Evolutionary conservation across 2,113 vertebrate genomes (phyloP).

Genomic region (Coptodon rendalli): DNA sequence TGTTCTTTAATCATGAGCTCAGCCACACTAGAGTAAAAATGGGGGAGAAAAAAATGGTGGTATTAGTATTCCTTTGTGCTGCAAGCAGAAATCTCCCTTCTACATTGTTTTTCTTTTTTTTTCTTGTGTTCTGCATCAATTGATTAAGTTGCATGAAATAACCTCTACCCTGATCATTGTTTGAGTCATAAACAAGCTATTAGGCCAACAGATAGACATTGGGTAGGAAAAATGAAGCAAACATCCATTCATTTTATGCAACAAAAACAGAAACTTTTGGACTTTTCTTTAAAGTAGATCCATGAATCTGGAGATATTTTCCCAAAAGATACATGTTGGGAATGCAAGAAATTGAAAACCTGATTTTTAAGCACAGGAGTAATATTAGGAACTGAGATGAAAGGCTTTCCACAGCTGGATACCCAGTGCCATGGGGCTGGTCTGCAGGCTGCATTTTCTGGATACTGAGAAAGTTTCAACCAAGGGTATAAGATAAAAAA

Average conservation of each 20-base stretch:
- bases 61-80: not conserved
- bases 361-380: not conserved
- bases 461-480: not conserved
- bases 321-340: not conserved
- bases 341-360: not conserved
- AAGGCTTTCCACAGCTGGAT: not conserved
- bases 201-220: not conserved
- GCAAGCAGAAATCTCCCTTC: not conserved
- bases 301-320: not conserved
- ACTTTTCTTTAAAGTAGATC: not conserved
- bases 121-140: not conserved
- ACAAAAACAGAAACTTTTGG: not conserved
- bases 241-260: not conserved
- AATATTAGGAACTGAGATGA: not conserved
- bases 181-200: not conserved
- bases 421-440: not conserved
- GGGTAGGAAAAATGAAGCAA: not conserved
- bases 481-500: not conserved
- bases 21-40: not conserved
- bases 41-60: accelerated
- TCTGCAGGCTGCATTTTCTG: not conserved
- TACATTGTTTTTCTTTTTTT: not conserved
- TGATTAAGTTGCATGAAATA: not conserved
- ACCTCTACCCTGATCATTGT: not conserved
- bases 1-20: not conserved